Percentiles rank a stretch among this genome's conserved stretches.
Evolutionary conservation across 2,888 invertebrate species (phyloP).

Genomic region (Sarcophaga variegata): DNA sequence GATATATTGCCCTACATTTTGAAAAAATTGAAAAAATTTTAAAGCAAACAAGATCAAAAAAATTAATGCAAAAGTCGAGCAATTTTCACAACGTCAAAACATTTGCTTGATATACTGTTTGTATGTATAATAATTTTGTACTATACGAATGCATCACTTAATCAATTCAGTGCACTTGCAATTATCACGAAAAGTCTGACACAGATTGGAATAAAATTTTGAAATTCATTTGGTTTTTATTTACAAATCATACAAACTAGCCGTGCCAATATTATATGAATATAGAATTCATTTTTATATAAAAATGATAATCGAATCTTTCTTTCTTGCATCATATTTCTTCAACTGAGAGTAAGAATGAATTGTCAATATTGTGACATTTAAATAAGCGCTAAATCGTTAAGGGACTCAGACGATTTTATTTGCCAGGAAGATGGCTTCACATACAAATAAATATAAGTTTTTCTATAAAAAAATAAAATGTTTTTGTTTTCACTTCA

Average conservation of each 20-base stretch:
- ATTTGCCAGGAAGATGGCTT: conserved; percentile 1
- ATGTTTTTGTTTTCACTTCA: conserved; percentile 52
- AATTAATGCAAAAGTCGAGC: no score
- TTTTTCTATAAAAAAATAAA: background rate
- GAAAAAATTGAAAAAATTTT: no score
- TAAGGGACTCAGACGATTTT: background rate
- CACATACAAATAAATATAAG: background rate
- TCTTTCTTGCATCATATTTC: conserved; percentile 60
- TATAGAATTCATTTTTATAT: background rate
- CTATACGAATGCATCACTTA: background rate
- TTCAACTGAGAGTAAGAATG: conserved; percentile 6
- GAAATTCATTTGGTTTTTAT: conserved; percentile 7
- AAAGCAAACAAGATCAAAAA: no score
- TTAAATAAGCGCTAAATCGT: background rate
- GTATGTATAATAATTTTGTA: background rate
- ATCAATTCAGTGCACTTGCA: conserved; percentile 4
- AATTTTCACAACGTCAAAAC: no score
- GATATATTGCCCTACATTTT: no score
- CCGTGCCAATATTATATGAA: no score
- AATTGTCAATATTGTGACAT: conserved; percentile 27
- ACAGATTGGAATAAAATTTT: conserved; percentile 25
- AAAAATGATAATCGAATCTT: conserved; percentile 49
- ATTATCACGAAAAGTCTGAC: conserved; percentile 41
- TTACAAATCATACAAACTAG: conserved; percentile 8
- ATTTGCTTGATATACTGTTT: no score